phyloP scores from a whole-genome alignment of 2,113 vertebrate genomes.

The Semnopithecus entellus region DNA sequence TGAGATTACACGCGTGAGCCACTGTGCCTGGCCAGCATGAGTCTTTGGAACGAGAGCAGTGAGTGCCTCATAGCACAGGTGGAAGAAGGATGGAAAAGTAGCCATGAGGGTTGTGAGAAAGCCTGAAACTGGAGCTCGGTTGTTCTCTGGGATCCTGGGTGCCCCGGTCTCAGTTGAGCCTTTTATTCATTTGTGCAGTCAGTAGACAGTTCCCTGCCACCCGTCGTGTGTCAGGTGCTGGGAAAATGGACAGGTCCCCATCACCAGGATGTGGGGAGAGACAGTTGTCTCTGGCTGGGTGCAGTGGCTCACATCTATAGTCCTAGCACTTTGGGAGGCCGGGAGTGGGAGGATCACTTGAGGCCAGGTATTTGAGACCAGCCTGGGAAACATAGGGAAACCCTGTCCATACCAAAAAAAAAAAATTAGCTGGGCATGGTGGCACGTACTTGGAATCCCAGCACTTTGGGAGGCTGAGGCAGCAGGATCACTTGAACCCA shows the following conservation, averaged over 20 bases:
- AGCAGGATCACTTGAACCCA: no score
- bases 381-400: no score
- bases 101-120: background rate
- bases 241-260: background rate
- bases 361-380: no score
- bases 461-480: no score
- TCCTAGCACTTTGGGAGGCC: no score
- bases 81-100: background rate
- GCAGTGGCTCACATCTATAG: no score
- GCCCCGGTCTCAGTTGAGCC: background rate
- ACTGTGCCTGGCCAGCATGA: background rate
- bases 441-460: no score
- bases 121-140: background rate
- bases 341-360: no score
- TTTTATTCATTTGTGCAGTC: background rate
- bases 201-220: background rate
- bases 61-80: background rate
- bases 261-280: background rate
- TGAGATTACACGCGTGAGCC: no score
- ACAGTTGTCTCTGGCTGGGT: no score
- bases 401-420: no score
- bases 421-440: no score
- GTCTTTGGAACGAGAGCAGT: background rate
- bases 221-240: background rate
- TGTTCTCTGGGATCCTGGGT: background rate